Conservation (phyloP, 2,888 invertebrate species). For the Digitonthophagus gazella region DNA sequence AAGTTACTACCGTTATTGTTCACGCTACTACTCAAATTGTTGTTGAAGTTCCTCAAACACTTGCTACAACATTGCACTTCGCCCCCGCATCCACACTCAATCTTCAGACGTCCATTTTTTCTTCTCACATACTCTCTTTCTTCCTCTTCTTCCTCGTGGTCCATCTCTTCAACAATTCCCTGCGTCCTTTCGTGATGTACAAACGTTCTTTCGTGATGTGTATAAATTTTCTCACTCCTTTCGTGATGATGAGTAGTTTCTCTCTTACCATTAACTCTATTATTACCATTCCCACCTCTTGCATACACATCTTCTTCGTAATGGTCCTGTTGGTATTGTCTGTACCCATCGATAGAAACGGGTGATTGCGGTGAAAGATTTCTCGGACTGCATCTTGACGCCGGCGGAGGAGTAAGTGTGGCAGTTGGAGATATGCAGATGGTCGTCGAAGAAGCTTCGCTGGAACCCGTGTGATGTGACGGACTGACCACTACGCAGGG, state of each 20-base stretch:
- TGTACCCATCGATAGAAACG: no score
- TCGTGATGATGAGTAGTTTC: not conserved
- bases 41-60: slow-evolving; percentile 44
- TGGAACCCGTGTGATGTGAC: slow-evolving; percentile 27
- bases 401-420: slow-evolving; percentile 44
- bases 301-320: slow-evolving; percentile 25
- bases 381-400: slow-evolving; percentile 24
- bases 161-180: not conserved
- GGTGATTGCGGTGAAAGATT: slow-evolving; percentile 33
- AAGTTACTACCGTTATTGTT: slow-evolving; percentile 44
- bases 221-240: not conserved
- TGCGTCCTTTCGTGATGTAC: not conserved
- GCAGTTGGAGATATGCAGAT: slow-evolving; percentile 42
- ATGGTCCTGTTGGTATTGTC: slow-evolving; percentile 43
- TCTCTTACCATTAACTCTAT: slow-evolving; percentile 7
- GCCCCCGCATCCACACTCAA: slow-evolving; percentile 33
- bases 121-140: not conserved
- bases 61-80: slow-evolving; percentile 41
- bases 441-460: slow-evolving; percentile 32
- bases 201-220: not conserved
- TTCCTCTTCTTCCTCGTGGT: not conserved
- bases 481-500: slow-evolving; percentile 45
- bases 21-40: slow-evolving; percentile 42
- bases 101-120: slow-evolving; percentile 10
- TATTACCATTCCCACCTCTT: slow-evolving; percentile 25